Conservation (phyloP, 1,140 invertebrate genomes). For the Notospermus geniculatus region DNA sequence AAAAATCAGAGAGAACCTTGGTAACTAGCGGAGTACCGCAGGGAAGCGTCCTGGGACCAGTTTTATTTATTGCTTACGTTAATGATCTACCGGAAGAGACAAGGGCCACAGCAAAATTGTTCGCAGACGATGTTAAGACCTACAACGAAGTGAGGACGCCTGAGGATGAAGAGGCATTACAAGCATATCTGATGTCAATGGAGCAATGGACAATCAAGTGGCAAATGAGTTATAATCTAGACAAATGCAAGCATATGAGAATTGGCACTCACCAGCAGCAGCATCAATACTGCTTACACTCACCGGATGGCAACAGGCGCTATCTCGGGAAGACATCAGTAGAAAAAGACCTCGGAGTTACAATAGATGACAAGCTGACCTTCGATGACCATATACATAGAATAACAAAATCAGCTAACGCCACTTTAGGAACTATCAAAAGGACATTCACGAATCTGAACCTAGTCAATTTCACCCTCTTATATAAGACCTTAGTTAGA, state of each 20-base stretch:
- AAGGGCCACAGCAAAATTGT: background rate
- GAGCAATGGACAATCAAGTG: conserved; percentile 12
- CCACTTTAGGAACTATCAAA: background rate
- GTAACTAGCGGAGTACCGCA: conserved; percentile 24
- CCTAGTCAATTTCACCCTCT: background rate
- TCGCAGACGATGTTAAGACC: conserved; percentile 13
- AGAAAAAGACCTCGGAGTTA: background rate
- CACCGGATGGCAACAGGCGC: background rate
- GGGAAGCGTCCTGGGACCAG: conserved; percentile 22
- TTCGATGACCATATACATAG: background rate
- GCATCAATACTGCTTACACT: background rate
- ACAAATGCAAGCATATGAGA: background rate
- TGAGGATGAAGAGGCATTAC: conserved; percentile 10
- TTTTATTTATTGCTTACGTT: conserved; percentile 25
- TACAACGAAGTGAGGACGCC: background rate
- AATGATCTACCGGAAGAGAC: conserved; percentile 20
- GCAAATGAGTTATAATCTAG: conserved; percentile 14
- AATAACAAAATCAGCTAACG: background rate
- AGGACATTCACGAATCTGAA: background rate
- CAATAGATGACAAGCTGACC: background rate
- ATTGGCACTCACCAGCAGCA: background rate
- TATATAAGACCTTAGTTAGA: background rate
- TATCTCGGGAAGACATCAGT: background rate
- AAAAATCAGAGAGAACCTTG: background rate
- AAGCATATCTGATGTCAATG: conserved; percentile 12